Conservation (phyloP, 1,140 invertebrate genomes). For the Apis florea region DNA sequence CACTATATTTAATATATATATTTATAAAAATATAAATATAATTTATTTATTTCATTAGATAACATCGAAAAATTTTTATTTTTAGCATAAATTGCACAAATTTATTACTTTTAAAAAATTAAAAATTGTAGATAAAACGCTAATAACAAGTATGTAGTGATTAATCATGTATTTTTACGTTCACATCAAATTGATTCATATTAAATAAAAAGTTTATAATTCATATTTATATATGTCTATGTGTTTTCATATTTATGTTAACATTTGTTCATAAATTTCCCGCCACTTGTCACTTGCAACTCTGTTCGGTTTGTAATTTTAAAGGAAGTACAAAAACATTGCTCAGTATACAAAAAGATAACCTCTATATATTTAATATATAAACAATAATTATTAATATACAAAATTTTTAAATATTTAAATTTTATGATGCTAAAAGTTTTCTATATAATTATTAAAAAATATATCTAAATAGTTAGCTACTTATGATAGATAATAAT, state of each 20-base stretch:
- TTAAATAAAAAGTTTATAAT: neutral
- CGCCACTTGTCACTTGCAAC: neutral
- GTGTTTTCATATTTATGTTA: neutral
- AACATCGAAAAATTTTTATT: neutral
- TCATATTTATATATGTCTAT: neutral
- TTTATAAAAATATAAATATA: too few species aligned
- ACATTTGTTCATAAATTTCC: neutral
- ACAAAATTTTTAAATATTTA: neutral
- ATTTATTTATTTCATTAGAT: too few species aligned
- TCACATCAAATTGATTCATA: neutral
- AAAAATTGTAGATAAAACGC: neutral
- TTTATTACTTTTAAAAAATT: neutral
- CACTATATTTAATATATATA: too few species aligned
- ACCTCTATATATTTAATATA: neutral
- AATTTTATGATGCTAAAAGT: neutral
- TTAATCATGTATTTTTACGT: neutral
- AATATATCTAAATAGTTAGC: neutral
- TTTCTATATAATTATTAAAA: neutral
- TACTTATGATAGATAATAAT: neutral
- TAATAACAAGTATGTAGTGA: neutral
- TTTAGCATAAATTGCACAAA: neutral
- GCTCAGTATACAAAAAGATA: neutral
- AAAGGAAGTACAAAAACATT: neutral
- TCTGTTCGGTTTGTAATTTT: neutral
- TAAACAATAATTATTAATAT: neutral